phyloP scores from a whole-genome alignment of 2,888 invertebrate species.

The Ctenicera cuprea region DNA sequence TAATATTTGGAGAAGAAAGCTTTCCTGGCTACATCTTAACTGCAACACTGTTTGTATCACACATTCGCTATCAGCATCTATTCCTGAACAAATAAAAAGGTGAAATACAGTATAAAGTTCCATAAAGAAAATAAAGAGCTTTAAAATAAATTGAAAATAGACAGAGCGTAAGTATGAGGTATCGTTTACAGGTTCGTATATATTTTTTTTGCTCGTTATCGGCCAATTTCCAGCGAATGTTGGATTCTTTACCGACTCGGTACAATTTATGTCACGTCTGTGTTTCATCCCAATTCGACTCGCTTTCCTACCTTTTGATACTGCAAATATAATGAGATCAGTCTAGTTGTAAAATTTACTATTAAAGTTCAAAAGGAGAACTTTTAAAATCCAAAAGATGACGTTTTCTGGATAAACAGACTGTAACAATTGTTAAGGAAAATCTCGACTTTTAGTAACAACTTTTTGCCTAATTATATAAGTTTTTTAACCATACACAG shows the following conservation, averaged over 20 bases:
- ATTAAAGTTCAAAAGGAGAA: background rate
- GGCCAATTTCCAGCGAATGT: constrained; percentile 58
- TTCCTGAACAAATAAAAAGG: constrained; percentile 33
- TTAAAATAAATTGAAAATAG: constrained; percentile 59
- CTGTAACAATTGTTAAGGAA: too few species aligned
- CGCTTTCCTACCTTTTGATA: constrained; percentile 33
- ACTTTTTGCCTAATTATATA: too few species aligned
- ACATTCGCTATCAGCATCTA: constrained; percentile 13
- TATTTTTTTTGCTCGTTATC: constrained; percentile 58
- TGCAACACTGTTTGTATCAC: constrained; percentile 2
- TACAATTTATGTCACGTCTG: constrained; percentile 52
- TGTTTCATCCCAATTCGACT: constrained; percentile 47
- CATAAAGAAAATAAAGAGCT: constrained; percentile 52
- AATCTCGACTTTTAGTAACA: too few species aligned
- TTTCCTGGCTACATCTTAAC: too few species aligned
- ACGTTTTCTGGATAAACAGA: too few species aligned
- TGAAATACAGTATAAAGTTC: constrained; percentile 39
- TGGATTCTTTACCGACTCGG: constrained; percentile 50
- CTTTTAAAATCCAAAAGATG: background rate
- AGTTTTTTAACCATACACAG: too few species aligned
- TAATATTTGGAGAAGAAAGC: too few species aligned
- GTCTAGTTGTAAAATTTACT: constrained; percentile 21
- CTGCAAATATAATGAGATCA: constrained; percentile 39
- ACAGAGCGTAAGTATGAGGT: constrained; percentile 55
- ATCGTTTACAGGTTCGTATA: constrained; percentile 58